Conservation (phyloP, 2,113 vertebrate species). For the Corythornis vintsioides region DNA sequence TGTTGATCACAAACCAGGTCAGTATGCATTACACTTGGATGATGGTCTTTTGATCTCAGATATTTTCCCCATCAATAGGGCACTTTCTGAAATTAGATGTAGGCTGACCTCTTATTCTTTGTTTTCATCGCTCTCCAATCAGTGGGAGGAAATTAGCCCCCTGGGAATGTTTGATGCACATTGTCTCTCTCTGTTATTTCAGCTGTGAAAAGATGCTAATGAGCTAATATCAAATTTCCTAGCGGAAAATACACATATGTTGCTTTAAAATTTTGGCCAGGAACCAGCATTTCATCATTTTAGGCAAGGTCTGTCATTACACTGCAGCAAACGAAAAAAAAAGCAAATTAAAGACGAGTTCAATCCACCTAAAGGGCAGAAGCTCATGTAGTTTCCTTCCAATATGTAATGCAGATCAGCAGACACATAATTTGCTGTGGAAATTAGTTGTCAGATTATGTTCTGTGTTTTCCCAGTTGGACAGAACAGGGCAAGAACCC, state of each 20-base stretch:
- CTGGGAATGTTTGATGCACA: constrained; percentile 19
- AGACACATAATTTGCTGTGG: constrained; percentile 9
- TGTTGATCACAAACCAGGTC: neutral
- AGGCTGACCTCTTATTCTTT: constrained; percentile 51
- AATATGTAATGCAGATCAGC: neutral
- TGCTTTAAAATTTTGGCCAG: constrained; percentile 38
- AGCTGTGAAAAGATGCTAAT: constrained; percentile 72
- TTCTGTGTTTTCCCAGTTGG: constrained; percentile 14
- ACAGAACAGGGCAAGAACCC: neutral
- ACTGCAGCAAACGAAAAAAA: neutral
- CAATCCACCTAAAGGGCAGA: constrained; percentile 4
- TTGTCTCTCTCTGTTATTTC: constrained; percentile 65
- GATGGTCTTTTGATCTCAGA: constrained; percentile 24
- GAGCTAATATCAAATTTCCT: constrained; percentile 65
- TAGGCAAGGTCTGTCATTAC: constrained; percentile 17
- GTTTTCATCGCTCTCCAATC: constrained; percentile 65
- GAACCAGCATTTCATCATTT: constrained; percentile 43
- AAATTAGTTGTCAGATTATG: constrained; percentile 34
- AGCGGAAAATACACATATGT: constrained; percentile 44
- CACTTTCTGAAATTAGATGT: constrained; percentile 38
- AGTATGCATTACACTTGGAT: neutral
- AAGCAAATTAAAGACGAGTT: constrained; percentile 16
- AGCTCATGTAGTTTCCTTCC: neutral
- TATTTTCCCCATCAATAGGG: neutral
- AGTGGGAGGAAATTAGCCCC: constrained; percentile 53